Evolutionary conservation across 35 echinoderm and acorn worm species (phyloP), one percentile per base, ranked within the genome.

Genomic region (Anneissia japonica): DNA sequence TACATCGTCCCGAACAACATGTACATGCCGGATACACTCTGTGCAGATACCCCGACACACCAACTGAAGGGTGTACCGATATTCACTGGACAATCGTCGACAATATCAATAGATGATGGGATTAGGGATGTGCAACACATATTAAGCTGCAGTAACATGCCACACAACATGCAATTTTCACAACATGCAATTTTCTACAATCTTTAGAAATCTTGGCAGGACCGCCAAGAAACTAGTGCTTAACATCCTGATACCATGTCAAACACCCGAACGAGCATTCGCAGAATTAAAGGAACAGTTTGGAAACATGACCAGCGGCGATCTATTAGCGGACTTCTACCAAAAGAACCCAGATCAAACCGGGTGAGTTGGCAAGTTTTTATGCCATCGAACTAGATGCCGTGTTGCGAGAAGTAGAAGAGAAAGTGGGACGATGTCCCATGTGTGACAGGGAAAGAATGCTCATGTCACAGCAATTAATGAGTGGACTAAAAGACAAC

Each of bases 241-340:
- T 5, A 88, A 88, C 19, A 38, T 88, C 14, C 38, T 77, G 10
- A 32, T 0, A 33, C 38, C 43, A 21, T 28, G 28, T 17, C 86
- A 88, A 21, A 88, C 38, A 30, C 76, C 76, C 31, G 37, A 36
- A 41, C 21, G 13, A 17, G 86, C 86, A 0, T 88, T 56, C 39
- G 30, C 36, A 28, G 86, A 88, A 46, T 32, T 88, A 26, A 39
- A 35, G 30, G 76, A 38, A 30, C 36, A 81, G 45, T 88, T 77
- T 21, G 86, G 86, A 19, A 77, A 88, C 29, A 26, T 32, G 14
- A 34, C 38, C 32, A 23, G n/a, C 0, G 86, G 38, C 14, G 76
- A 88, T 31, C 86, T 77, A 3, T 34, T 88, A 36, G 76, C 86
- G 23, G 76, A 75, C 19, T 88, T 88, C 40, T 88, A 88, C 43